Evolutionary conservation across 2,797 vertebrate genomes (phyloP).

Genomic region (Pachyuromys duprasi): DNA sequence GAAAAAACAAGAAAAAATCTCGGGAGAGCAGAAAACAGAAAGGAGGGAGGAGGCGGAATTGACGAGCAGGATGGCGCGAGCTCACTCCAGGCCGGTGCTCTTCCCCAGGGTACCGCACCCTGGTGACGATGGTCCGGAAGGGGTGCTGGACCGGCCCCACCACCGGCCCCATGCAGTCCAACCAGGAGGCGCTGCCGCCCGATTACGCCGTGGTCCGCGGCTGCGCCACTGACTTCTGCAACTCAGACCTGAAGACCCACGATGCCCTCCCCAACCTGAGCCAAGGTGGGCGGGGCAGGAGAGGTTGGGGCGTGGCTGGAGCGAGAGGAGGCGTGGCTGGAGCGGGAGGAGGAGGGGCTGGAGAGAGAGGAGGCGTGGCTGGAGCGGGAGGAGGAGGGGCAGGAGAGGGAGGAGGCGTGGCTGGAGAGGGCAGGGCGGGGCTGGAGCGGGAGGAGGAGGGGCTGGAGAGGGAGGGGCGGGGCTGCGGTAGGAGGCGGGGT

Average conservation of each 20-base stretch:
- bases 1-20: not conserved
- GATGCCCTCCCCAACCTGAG: slow-evolving; percentile 75
- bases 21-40: not conserved
- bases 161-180: slow-evolving; percentile 15
- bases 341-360: accelerated
- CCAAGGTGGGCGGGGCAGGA: slow-evolving; percentile 30
- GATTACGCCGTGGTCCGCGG: slow-evolving; percentile 73
- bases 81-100: not conserved
- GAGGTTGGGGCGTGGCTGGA: not conserved
- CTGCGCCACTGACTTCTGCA: slow-evolving; percentile 68
- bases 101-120: slow-evolving; percentile 73
- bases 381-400: accelerated
- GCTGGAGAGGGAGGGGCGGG: not conserved
- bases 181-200: slow-evolving; percentile 65
- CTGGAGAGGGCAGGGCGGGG: not conserved
- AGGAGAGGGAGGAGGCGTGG: no score
- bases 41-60: not conserved
- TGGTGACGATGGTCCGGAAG: slow-evolving; percentile 72
- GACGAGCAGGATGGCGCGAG: not conserved
- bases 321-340: not conserved
- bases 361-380: not conserved
- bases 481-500: no score
- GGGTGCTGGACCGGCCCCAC: slow-evolving; percentile 76
- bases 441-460: no score
- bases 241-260: slow-evolving; percentile 54